Evolutionary conservation across 1,140 invertebrate genomes (phyloP).

Genomic region (Listronotus oregonensis): DNA sequence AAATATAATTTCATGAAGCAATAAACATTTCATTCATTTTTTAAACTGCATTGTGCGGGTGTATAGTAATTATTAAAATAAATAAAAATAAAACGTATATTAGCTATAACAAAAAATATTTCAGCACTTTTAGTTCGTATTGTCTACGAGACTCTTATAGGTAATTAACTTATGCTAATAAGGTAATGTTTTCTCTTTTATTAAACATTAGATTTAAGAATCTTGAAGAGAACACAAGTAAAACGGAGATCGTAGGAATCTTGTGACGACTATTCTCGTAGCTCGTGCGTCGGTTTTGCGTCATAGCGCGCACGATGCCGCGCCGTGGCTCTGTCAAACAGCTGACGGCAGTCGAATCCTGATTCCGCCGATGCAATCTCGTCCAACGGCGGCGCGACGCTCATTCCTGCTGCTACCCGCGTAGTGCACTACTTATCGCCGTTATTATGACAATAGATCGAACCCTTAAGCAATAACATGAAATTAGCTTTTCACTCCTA

Average conservation of each 20-base stretch:
- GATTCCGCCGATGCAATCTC: slow-evolving; percentile 13
- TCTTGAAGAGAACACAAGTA: not conserved
- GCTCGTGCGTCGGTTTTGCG: slow-evolving; percentile 32
- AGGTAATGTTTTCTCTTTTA: too few relatives aligned
- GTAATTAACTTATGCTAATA: too few relatives aligned
- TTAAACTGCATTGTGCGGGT: too few relatives aligned
- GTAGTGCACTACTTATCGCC: not conserved
- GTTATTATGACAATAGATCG: slow-evolving; percentile 29
- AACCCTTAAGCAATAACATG: slow-evolving; percentile 26
- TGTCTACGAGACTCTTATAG: too few relatives aligned
- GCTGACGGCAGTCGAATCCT: slow-evolving; percentile 30
- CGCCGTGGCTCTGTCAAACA: slow-evolving; percentile 28
- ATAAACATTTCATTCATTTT: too few relatives aligned
- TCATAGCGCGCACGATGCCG: slow-evolving; percentile 30
- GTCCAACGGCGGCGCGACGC: not conserved
- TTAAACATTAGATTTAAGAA: slow-evolving; percentile 12
- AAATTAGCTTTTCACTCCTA: not conserved
- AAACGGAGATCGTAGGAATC: slow-evolving; percentile 16
- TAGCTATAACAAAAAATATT: too few relatives aligned
- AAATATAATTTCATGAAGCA: too few relatives aligned
- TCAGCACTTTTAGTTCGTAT: too few relatives aligned
- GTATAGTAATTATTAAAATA: too few relatives aligned
- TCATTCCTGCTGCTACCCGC: not conserved
- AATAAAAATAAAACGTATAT: too few relatives aligned
- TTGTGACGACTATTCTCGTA: slow-evolving; percentile 25